Evolutionary conservation across 1,140 invertebrate species (phyloP), one percentile per base, ranked within the genome.

Genomic region (Cheumatopsyche charites): DNA sequence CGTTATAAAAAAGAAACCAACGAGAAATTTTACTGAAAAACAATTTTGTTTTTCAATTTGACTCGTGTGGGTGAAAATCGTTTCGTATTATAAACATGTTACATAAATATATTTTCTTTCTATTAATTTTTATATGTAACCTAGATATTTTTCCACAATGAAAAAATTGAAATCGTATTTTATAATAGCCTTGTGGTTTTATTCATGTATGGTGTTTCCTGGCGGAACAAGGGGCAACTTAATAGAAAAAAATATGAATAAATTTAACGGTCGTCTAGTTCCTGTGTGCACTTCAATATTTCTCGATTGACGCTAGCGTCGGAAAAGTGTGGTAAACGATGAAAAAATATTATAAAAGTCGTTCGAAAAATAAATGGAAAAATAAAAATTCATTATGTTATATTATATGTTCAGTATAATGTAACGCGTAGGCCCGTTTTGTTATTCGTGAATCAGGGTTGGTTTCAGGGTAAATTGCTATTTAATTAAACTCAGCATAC

Each of bases 221-320:
- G n/a, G n/a, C n/a, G n/a, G n/a, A n/a, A n/a, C n/a, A n/a, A n/a
- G n/a, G n/a, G n/a, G n/a, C n/a, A n/a, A n/a, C 13, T 21, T 12
- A 61, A 23, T 6, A 23, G 12, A 25, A 47, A 62, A 47, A 68
- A 36, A 41, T 41, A 73, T 62, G 67, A 70, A 73, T 73, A 73
- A 69, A 73, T 73, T 73, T 70, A 62, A 52, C 67, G 72, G 67
- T 49, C 61, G 61, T 12, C 67, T 73, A 62, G 25, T 62, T 25
- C 23, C 6, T 36, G 12, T 65, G 42, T 25, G 36, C 61, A 62
- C 41, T 21, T 12, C 63, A 3, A 47, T 19, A 43, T 66, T 1
- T 58, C 15, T 36, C 47, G 63, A 66, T 45, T 66, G 63, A 66
- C 63, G 63, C 21, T 42, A 13, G 12, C 62, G 62, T 15, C 15